phyloP scores from a whole-genome alignment of 2,888 invertebrate genomes.

The Athrips mouffetella region DNA sequence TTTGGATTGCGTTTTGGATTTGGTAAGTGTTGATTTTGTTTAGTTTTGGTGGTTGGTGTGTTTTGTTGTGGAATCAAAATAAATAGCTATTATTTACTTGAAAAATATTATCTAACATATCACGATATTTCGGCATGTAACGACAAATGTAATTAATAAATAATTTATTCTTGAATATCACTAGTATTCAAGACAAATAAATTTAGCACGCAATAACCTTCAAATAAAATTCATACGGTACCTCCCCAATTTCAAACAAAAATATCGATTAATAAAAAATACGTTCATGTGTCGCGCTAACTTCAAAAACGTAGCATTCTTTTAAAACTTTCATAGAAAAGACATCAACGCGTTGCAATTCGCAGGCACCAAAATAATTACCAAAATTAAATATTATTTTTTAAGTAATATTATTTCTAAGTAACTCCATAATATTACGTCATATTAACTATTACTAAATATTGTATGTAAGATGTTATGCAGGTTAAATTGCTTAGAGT shows the following conservation, averaged over 20 bases:
- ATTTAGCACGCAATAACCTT: too few species aligned
- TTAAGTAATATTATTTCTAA: background rate
- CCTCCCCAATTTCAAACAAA: background rate
- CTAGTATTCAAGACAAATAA: too few species aligned
- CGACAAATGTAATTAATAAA: too few species aligned
- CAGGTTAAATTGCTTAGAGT: background rate
- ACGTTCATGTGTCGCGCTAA: background rate
- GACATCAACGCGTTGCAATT: conserved; percentile 10
- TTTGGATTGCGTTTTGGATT: conserved; percentile 75
- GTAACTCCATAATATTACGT: conserved; percentile 1
- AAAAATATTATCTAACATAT: too few species aligned
- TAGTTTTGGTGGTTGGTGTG: background rate
- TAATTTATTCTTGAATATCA: too few species aligned
- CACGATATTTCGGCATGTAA: too few species aligned
- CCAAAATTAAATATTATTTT: background rate
- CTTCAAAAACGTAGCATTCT: background rate
- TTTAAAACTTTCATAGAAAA: background rate
- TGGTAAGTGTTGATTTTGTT: conserved; percentile 45
- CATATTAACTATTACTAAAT: background rate
- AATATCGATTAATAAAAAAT: background rate
- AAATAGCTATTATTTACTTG: too few species aligned
- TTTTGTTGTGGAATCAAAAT: background rate
- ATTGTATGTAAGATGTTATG: background rate
- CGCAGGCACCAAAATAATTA: background rate
- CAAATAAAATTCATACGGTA: too few species aligned